These are phyloP conservation scores for Rhinoderma darwinii DNA, from an alignment of 2,113 vertebrate genomes.

Conservation along the genomic window DNA sequence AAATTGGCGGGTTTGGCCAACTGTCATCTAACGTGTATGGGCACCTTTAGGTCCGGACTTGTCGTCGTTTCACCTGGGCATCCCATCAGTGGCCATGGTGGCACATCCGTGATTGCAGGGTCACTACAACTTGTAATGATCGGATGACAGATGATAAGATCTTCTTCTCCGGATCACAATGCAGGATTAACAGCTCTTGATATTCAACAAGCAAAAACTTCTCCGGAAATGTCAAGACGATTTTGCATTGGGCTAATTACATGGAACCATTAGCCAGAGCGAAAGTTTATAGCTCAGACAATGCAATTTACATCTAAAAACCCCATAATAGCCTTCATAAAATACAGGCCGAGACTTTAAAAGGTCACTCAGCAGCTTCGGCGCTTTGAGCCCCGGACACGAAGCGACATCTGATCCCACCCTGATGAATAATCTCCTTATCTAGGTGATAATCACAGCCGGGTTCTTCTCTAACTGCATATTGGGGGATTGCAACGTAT, in stretches of 20 bases:
- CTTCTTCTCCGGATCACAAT: neutral
- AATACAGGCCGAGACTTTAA: constrained; percentile 39
- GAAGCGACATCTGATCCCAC: constrained; percentile 28
- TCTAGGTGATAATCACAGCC: neutral
- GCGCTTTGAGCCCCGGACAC: neutral
- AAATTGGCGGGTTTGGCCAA: no score
- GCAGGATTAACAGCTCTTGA: neutral
- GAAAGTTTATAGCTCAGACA: constrained; percentile 30
- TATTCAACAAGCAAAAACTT: constrained; percentile 4
- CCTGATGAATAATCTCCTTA: neutral
- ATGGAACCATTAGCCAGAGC: constrained; percentile 21
- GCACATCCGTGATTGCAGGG: no score
- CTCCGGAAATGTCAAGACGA: constrained; percentile 48
- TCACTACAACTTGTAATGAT: neutral
- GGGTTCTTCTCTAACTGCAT: neutral
- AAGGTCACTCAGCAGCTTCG: constrained; percentile 26
- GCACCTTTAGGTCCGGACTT: no score
- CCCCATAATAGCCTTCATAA: constrained; percentile 40
- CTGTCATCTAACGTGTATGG: no score
- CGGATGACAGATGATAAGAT: neutral
- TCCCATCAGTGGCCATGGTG: neutral
- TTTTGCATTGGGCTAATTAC: constrained; percentile 28
- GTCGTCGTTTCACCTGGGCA: neutral
- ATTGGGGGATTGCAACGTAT: neutral
- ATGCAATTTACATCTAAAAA: constrained; percentile 40